These are phyloP conservation scores for Ichneumon xanthorius DNA, from an alignment of 2,888 invertebrate genomes.

Conservation along the genomic window DNA sequence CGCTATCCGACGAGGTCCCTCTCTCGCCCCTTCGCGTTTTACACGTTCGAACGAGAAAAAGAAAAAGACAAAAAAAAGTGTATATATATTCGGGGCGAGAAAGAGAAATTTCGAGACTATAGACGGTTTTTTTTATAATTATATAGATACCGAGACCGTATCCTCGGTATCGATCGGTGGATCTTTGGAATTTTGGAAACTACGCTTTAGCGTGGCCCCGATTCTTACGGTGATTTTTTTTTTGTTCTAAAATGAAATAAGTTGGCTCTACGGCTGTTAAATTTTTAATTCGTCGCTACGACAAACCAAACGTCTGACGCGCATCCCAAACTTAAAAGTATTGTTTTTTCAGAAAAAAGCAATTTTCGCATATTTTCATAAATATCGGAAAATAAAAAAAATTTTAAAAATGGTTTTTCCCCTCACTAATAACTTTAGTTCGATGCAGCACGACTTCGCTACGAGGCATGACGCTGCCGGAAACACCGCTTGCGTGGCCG, in stretches of 20 bases:
- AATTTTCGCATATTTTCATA: neutral
- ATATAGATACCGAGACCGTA: slow-evolving; percentile 6
- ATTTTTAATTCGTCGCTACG: too few species aligned
- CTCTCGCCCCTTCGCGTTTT: slow-evolving; percentile 48
- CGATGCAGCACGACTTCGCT: neutral
- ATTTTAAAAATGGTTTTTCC: neutral
- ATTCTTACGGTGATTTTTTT: neutral
- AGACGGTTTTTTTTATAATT: slow-evolving; percentile 22
- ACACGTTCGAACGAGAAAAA: slow-evolving; percentile 41
- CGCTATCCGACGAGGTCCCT: slow-evolving; percentile 52
- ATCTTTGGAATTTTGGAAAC: neutral
- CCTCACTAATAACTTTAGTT: neutral
- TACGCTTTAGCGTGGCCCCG: neutral
- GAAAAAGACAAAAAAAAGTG: neutral
- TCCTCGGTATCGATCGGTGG: neutral
- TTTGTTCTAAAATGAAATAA: too few species aligned
- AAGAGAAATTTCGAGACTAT: slow-evolving; percentile 17
- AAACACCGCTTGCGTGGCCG: neutral
- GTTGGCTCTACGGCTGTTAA: too few species aligned
- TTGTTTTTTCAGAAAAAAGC: neutral
- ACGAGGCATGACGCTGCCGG: neutral
- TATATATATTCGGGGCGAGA: slow-evolving; percentile 9
- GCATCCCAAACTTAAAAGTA: neutral
- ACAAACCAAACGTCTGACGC: too few species aligned
- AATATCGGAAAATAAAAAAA: neutral